Conservation (phyloP, 2,888 invertebrate species). For the Xiphydria camelus region DNA sequence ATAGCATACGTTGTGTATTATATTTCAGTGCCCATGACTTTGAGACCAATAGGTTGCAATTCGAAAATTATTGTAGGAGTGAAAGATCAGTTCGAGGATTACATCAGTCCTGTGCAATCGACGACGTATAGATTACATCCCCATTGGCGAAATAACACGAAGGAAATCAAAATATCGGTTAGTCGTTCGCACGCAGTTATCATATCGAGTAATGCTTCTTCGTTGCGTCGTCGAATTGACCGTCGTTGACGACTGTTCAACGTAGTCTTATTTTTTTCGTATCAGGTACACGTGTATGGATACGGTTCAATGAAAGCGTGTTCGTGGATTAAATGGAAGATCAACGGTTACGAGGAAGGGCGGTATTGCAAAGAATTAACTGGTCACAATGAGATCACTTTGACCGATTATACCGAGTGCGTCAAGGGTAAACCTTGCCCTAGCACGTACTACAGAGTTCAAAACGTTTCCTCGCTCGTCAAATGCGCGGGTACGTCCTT, state of each 20-base stretch:
- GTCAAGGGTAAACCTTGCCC: conserved; percentile 26
- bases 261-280: conserved; percentile 1
- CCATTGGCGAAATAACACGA: conserved; percentile 33
- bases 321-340: conserved; percentile 32
- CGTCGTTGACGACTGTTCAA: no score
- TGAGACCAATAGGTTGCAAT: conserved; percentile 31
- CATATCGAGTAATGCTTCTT: no score
- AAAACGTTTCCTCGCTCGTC: conserved; percentile 53
- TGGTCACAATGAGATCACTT: conserved; percentile 31
- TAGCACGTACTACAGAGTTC: conserved; percentile 32
- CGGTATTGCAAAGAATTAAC: conserved; percentile 31
- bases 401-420: conserved; percentile 31
- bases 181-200: conserved; percentile 13
- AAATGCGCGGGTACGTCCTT: conserved; percentile 67
- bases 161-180: conserved; percentile 34
- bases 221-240: no score
- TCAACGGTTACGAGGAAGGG: conserved; percentile 12
- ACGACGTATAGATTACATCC: conserved; percentile 61
- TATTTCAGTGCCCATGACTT: conserved; percentile 35
- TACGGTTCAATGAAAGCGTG: conserved; percentile 43
- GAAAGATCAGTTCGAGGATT: conserved; percentile 64
- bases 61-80: conserved; percentile 26
- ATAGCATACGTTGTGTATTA: conserved; percentile 1
- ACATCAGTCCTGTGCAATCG: conserved; percentile 61
- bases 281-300: conserved; percentile 37